Conservation (phyloP, 2,113 vertebrate species). For the Orthonyx spaldingii region DNA sequence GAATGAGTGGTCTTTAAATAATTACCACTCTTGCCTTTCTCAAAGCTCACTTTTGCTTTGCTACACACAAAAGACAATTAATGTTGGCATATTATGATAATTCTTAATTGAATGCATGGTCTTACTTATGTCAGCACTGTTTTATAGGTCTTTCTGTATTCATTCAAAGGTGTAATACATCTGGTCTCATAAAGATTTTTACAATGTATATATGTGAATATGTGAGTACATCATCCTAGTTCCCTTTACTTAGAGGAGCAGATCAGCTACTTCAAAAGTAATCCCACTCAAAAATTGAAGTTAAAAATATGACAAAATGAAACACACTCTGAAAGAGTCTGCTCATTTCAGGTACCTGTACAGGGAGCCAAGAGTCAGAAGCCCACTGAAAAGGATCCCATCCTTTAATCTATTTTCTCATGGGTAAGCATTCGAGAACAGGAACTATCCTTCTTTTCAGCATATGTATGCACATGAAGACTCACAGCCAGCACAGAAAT, state of each 20-base stretch:
- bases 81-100: background rate
- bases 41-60: background rate
- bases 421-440: background rate
- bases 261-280: background rate
- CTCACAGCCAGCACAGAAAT: background rate
- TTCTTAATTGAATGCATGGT: background rate
- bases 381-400: background rate
- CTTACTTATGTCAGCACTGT: background rate
- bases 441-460: background rate
- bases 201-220: background rate
- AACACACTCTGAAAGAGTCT: background rate
- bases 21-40: background rate
- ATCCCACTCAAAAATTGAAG: background rate
- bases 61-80: background rate
- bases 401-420: background rate
- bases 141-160: background rate
- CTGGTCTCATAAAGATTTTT: background rate
- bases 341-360: background rate
- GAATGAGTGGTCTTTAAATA: background rate
- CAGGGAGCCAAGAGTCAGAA: background rate
- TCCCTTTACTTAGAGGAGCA: background rate
- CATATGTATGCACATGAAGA: background rate
- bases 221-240: background rate
- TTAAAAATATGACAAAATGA: background rate
- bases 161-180: background rate